Evolutionary conservation across 1,140 invertebrate species (phyloP).

Genomic region (Lepidurus apus): DNA sequence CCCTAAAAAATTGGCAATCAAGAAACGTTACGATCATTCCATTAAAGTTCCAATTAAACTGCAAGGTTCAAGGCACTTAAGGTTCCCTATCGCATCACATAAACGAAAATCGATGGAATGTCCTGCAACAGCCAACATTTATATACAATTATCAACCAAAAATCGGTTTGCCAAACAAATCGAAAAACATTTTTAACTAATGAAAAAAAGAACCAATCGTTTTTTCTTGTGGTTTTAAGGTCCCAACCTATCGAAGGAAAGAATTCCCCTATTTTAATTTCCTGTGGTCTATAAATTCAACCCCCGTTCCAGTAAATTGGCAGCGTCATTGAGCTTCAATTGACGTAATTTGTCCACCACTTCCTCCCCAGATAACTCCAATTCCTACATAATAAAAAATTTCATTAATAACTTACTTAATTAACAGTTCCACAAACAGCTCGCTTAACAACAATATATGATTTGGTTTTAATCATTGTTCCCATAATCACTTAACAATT

Average conservation of each 20-base stretch:
- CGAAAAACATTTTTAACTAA: background rate
- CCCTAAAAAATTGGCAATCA: background rate
- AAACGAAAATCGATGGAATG: background rate
- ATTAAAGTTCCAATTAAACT: background rate
- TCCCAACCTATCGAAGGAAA: background rate
- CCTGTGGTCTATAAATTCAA: background rate
- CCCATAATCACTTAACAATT: no score
- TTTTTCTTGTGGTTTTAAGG: background rate
- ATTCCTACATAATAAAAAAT: background rate
- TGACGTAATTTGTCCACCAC: background rate
- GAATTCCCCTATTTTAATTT: background rate
- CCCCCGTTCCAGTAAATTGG: background rate
- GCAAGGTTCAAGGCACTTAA: conserved; percentile 5
- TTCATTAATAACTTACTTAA: background rate
- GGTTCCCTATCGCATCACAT: background rate
- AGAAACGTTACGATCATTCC: background rate
- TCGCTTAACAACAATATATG: no score
- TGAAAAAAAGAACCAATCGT: background rate
- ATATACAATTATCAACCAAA: background rate
- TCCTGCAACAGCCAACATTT: background rate
- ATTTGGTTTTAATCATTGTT: no score
- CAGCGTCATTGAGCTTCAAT: background rate
- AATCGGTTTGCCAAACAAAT: background rate
- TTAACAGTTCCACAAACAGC: background rate
- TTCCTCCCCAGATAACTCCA: background rate